phyloP scores from a whole-genome alignment of 1,140 invertebrate genomes.

The Mesaphorura yosii region DNA sequence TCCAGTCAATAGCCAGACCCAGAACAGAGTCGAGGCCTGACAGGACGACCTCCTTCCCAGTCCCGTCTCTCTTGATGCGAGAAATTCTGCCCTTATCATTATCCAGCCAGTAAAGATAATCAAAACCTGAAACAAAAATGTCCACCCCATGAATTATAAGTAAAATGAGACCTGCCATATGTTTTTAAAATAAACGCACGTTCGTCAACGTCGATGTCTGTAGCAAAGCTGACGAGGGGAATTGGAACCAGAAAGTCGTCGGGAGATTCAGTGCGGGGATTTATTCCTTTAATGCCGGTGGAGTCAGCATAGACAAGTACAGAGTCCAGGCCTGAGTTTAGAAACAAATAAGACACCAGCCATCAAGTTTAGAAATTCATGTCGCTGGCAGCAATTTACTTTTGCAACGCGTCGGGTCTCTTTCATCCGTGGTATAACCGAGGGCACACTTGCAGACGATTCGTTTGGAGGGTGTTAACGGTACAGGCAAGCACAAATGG shows the following conservation, averaged over 20 bases:
- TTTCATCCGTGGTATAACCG: constrained; percentile 50
- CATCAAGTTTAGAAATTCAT: no score
- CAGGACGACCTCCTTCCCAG: constrained; percentile 47
- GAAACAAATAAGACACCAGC: constrained; percentile 11
- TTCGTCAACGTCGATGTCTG: constrained; percentile 62
- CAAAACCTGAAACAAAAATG: constrained; percentile 20
- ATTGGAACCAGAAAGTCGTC: constrained; percentile 58
- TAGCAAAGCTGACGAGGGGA: constrained; percentile 59
- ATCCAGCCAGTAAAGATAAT: constrained; percentile 70
- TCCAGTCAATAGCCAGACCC: constrained; percentile 42
- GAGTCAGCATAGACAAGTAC: constrained; percentile 59
- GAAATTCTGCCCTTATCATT: constrained; percentile 59
- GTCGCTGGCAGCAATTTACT: no score
- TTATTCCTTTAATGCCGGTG: constrained; percentile 49
- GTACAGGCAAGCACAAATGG: constrained; percentile 65
- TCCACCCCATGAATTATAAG: not conserved
- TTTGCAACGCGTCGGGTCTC: constrained; percentile 41
- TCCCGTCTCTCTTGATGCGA: constrained; percentile 64
- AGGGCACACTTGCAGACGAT: constrained; percentile 64
- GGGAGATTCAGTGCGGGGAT: constrained; percentile 40
- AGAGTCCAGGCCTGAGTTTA: constrained; percentile 42
- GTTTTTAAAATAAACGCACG: constrained; percentile 36
- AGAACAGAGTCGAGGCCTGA: constrained; percentile 42
- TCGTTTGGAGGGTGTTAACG: constrained; percentile 40
- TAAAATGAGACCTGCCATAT: not conserved